Percentiles rank a stretch among this genome's conserved stretches.
These are phyloP conservation scores for Synergus itoensis DNA, from an alignment of 2,888 invertebrate species.

Conservation along the genomic window DNA sequence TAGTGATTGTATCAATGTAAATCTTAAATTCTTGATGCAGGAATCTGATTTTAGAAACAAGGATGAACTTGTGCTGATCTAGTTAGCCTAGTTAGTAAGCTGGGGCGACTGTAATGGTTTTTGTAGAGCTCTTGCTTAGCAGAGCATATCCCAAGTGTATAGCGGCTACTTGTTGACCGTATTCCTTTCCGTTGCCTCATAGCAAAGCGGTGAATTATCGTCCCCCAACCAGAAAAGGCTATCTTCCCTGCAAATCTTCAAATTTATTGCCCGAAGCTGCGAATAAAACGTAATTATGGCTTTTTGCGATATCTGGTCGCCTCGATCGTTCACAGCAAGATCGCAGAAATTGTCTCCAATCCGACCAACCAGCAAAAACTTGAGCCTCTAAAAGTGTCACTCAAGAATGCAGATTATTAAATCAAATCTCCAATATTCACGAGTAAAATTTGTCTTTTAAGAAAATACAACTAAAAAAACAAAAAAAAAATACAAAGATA, in stretches of 20 bases:
- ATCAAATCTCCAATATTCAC: neutral
- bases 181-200: slow-evolving; percentile 56
- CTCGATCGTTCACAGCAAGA: slow-evolving; percentile 53
- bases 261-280: slow-evolving; percentile 70
- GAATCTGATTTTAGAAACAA: slow-evolving; percentile 6
- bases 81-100: slow-evolving; percentile 53
- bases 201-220: slow-evolving; percentile 68
- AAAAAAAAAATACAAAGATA: too few species aligned
- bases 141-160: slow-evolving; percentile 58
- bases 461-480: neutral
- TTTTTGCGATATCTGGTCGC: slow-evolving; percentile 59
- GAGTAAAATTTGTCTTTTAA: neutral
- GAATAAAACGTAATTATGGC: slow-evolving; percentile 72
- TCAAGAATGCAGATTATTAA: slow-evolving; percentile 3
- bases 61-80: slow-evolving; percentile 45
- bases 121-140: slow-evolving; percentile 59
- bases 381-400: neutral
- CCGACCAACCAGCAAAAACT: slow-evolving; percentile 12
- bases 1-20: neutral
- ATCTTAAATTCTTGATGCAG: neutral
- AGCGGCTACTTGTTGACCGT: slow-evolving; percentile 70
- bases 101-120: slow-evolving; percentile 60
- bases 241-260: slow-evolving; percentile 68
- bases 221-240: slow-evolving; percentile 58
- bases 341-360: slow-evolving; percentile 12